These are phyloP conservation scores for Gastrophysa polygoni DNA, from an alignment of 2,888 invertebrate species.

Conservation along the genomic window DNA sequence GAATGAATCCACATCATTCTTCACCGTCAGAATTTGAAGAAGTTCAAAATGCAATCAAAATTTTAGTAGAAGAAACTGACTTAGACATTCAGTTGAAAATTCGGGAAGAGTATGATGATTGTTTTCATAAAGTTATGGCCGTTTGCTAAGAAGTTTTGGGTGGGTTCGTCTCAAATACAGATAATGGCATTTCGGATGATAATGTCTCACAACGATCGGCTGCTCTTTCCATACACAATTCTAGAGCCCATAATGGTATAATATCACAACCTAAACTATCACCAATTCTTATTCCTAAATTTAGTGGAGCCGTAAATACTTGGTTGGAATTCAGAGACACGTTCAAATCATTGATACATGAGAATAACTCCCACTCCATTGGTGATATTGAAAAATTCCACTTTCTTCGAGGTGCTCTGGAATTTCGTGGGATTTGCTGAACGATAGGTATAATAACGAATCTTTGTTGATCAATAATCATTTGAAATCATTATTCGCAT, in stretches of 20 bases:
- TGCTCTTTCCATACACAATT: background rate
- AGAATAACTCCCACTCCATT: slow-evolving; percentile 21
- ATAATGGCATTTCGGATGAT: background rate
- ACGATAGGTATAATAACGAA: slow-evolving; percentile 27
- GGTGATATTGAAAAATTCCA: slow-evolving; percentile 28
- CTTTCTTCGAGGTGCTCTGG: slow-evolving; percentile 21
- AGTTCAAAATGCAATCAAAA: slow-evolving; percentile 6
- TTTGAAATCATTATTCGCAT: slow-evolving; percentile 24
- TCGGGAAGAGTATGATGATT: slow-evolving; percentile 9
- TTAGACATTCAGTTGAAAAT: slow-evolving; percentile 11
- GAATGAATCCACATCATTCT: background rate
- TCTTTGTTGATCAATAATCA: slow-evolving; percentile 26
- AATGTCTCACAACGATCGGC: background rate
- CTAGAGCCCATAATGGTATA: background rate
- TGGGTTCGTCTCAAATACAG: background rate
- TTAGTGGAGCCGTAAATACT: slow-evolving; percentile 18
- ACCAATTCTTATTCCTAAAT: slow-evolving; percentile 22
- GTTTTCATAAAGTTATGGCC: slow-evolving; percentile 5
- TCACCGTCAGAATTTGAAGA: slow-evolving; percentile 11
- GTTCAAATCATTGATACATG: slow-evolving; percentile 29
- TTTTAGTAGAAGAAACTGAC: slow-evolving; percentile 3
- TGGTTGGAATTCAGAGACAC: slow-evolving; percentile 29
- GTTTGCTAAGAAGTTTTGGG: slow-evolving; percentile 3
- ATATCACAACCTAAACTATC: slow-evolving; percentile 10
- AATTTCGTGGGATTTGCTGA: slow-evolving; percentile 26